phyloP scores from a whole-genome alignment of 2,797 vertebrate genomes.

The Botia almorhae region DNA sequence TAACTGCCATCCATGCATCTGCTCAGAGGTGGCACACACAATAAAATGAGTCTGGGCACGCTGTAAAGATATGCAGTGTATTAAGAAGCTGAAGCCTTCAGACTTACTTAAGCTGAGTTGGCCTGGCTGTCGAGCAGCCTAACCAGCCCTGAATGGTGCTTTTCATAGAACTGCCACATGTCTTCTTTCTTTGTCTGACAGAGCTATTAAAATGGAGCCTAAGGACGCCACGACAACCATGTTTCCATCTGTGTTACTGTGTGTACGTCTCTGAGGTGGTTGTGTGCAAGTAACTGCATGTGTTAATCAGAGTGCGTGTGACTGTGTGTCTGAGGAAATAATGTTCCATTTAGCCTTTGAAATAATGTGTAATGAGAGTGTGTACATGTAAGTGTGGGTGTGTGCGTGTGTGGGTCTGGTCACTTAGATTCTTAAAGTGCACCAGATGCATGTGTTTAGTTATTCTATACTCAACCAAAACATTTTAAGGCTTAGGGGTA shows the following conservation, averaged over 20 bases:
- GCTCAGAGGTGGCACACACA: background rate
- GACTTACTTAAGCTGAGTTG: slow-evolving; percentile 49
- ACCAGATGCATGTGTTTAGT: slow-evolving; percentile 41
- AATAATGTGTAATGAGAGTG: slow-evolving; percentile 27
- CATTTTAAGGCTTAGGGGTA: slow-evolving; percentile 41
- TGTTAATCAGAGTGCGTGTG: slow-evolving; percentile 28
- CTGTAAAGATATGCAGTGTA: slow-evolving; percentile 33
- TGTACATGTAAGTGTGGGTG: slow-evolving; percentile 19
- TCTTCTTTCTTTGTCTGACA: slow-evolving; percentile 53
- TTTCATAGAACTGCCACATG: slow-evolving; percentile 51
- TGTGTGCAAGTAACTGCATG: slow-evolving; percentile 8
- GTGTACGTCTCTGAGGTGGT: slow-evolving; percentile 37
- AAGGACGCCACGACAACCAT: slow-evolving; percentile 33
- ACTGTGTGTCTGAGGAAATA: slow-evolving; percentile 42
- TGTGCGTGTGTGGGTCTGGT: slow-evolving; percentile 49
- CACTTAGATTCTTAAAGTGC: slow-evolving; percentile 32
- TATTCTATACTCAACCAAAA: slow-evolving; percentile 30
- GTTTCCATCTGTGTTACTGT: slow-evolving; percentile 46
- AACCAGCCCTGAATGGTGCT: slow-evolving; percentile 51
- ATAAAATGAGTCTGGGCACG: slow-evolving; percentile 44
- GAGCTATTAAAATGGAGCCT: slow-evolving; percentile 49
- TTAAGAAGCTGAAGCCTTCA: slow-evolving; percentile 46
- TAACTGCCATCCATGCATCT: slow-evolving; percentile 6
- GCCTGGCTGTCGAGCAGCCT: slow-evolving; percentile 35
- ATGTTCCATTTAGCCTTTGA: slow-evolving; percentile 48